Evolutionary conservation across 2,113 vertebrate species (phyloP).

Genomic region (Sceloporus tristichus): DNA sequence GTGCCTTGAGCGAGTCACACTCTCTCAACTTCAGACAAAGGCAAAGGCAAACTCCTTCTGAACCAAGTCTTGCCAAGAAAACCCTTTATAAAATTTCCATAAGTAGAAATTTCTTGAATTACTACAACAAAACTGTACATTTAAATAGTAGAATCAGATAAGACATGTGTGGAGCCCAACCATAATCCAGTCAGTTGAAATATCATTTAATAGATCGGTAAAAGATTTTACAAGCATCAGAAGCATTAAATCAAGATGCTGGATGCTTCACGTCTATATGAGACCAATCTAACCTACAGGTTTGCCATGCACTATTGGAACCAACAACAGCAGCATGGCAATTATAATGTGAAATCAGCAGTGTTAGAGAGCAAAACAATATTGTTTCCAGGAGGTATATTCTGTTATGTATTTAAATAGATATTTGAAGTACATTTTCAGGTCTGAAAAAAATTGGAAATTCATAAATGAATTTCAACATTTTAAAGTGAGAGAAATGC

Average conservation of each 20-base stretch:
- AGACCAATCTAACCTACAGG: not conserved
- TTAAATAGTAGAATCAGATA: too few species aligned
- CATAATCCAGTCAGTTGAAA: too few species aligned
- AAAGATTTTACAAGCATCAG: too few species aligned
- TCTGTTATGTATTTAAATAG: not conserved
- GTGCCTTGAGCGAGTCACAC: too few species aligned
- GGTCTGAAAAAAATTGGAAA: not conserved
- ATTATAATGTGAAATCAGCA: not conserved
- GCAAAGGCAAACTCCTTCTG: too few species aligned
- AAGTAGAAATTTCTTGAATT: too few species aligned
- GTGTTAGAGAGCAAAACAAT: not conserved
- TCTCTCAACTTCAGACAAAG: too few species aligned
- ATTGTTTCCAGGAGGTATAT: not conserved
- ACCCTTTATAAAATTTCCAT: too few species aligned
- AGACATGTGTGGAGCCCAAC: too few species aligned
- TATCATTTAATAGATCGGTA: too few species aligned
- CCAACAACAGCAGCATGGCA: not conserved
- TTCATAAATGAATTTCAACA: not conserved
- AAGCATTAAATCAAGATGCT: not conserved
- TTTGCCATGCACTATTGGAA: not conserved
- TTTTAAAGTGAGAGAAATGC: not conserved
- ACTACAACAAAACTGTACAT: too few species aligned
- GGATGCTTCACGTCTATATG: not conserved
- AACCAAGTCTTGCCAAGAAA: too few species aligned
- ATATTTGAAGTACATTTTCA: not conserved